A percentile compares a stretch with the other conserved stretches of the same genome.
These are phyloP conservation scores for Synergus itoensis DNA, from an alignment of 2,888 invertebrate genomes.

Conservation along the genomic window DNA sequence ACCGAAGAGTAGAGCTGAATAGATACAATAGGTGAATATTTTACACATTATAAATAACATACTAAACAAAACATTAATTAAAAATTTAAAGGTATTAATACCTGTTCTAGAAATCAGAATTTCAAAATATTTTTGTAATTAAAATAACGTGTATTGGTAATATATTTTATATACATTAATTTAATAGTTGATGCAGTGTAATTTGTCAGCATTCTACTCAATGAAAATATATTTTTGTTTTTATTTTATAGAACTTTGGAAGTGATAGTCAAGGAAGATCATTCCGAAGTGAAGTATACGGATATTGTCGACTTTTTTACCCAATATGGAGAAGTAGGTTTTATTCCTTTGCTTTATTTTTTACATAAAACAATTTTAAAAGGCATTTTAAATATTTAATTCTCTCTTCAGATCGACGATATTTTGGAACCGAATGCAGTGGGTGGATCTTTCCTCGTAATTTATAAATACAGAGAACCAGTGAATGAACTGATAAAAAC, in stretches of 20 bases:
- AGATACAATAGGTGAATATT: no score
- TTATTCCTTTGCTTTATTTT: neutral
- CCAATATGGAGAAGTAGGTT: neutral
- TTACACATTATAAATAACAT: no score
- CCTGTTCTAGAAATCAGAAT: no score
- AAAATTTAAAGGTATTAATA: no score
- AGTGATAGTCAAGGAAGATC: neutral
- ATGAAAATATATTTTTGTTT: neutral
- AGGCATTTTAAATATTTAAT: neutral
- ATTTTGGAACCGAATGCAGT: neutral
- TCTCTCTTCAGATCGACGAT: conserved; percentile 25
- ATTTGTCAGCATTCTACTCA: neutral
- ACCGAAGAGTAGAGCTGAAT: no score
- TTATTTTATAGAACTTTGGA: neutral
- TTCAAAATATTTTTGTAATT: neutral
- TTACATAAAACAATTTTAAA: neutral
- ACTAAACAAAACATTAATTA: no score
- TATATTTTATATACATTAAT: neutral
- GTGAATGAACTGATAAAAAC: neutral
- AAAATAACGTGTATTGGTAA: neutral
- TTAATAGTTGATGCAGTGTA: neutral
- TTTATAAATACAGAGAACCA: neutral
- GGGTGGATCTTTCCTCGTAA: neutral
- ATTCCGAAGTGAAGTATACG: neutral
- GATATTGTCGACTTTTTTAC: neutral